Conservation (phyloP, 2,113 vertebrate genomes). For the Hylia prasina region DNA sequence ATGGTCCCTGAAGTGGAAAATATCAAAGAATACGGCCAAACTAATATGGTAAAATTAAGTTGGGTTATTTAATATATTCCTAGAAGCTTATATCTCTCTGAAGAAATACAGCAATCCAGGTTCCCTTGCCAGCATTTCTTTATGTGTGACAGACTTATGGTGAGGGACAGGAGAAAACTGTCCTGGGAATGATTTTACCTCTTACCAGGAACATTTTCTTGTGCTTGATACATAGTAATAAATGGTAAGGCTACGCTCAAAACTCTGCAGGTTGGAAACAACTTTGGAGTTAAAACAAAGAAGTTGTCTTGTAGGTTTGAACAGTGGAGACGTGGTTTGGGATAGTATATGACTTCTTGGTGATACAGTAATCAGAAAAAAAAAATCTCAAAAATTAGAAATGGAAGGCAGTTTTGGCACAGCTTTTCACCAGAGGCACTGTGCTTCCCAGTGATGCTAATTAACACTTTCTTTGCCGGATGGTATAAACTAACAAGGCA, state of each 20-base stretch:
- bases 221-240: not conserved
- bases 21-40: not conserved
- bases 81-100: not conserved
- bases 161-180: not conserved
- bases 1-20: slow-evolving; percentile 10
- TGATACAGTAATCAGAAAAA: not conserved
- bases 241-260: not conserved
- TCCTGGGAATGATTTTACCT: not conserved
- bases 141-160: not conserved
- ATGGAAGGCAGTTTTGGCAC: not conserved
- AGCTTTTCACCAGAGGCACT: not conserved
- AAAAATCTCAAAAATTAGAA: not conserved
- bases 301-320: not conserved
- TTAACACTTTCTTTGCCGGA: rapidly evolving
- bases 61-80: not conserved
- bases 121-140: not conserved
- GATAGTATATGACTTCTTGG: not conserved
- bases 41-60: not conserved
- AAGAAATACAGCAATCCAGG: not conserved
- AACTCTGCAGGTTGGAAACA: not conserved
- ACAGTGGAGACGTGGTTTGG: not conserved
- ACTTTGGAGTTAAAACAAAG: not conserved
- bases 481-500: not conserved
- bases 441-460: not conserved
- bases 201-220: not conserved